phyloP scores from a whole-genome alignment of 2,113 vertebrate species.

The Cyanoramphus novaezelandiae region DNA sequence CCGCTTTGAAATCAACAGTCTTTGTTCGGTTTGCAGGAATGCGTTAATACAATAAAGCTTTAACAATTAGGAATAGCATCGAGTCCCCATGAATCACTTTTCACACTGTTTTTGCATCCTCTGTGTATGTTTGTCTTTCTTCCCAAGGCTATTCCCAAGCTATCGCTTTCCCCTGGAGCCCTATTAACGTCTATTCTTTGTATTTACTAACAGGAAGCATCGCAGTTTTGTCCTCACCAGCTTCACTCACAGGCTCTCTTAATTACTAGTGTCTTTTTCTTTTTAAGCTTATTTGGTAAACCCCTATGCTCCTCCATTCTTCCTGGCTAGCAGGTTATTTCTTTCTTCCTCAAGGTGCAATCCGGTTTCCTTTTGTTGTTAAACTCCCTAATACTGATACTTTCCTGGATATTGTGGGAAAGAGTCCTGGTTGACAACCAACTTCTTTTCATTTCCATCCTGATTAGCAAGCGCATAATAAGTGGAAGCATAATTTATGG shows the following conservation, averaged over 20 bases:
- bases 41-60: background rate
- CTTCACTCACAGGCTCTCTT: constrained; percentile 13
- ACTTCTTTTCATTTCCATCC: constrained; percentile 58
- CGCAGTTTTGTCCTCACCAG: constrained; percentile 36
- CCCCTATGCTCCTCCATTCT: constrained; percentile 23
- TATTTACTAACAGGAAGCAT: constrained; percentile 76
- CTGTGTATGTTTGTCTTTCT: constrained; percentile 22
- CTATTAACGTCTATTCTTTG: constrained; percentile 67
- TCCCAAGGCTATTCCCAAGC: constrained; percentile 68
- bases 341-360: constrained; percentile 67
- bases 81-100: constrained; percentile 49
- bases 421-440: constrained; percentile 23
- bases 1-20: background rate
- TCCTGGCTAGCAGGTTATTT: constrained; percentile 62
- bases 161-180: constrained; percentile 64
- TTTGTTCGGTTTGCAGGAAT: constrained; percentile 24
- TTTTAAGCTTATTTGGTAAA: constrained; percentile 34
- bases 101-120: constrained; percentile 51
- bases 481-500: constrained; percentile 49
- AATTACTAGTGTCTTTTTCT: constrained; percentile 42
- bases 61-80: constrained; percentile 27
- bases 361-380: constrained; percentile 66
- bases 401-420: constrained; percentile 72
- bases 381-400: constrained; percentile 13
- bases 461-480: constrained; percentile 59